Percentiles rank a stretch among this genome's conserved stretches.
Evolutionary conservation across 2,888 invertebrate species (phyloP).

Genomic region (Zeuzera pyrina): DNA sequence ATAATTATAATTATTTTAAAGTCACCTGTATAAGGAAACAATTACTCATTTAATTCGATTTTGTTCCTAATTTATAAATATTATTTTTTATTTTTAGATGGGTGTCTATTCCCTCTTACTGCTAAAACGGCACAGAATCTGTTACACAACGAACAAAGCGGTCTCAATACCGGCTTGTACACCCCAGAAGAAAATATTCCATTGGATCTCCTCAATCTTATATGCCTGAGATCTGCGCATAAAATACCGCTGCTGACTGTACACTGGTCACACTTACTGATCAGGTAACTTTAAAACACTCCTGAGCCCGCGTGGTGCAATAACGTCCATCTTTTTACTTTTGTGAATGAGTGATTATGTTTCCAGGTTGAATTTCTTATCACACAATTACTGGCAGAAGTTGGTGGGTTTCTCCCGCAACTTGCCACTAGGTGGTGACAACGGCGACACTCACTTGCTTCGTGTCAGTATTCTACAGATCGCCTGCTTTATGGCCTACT

Average conservation of each 20-base stretch:
- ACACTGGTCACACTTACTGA: constrained; percentile 86
- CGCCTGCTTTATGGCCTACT: constrained; percentile 80
- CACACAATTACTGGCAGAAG: constrained; percentile 80
- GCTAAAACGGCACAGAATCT: constrained; percentile 61
- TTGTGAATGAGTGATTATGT: no score
- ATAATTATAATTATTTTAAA: no score
- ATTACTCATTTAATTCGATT: no score
- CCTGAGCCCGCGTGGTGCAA: no score
- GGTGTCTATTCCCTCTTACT: constrained; percentile 58
- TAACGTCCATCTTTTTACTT: no score
- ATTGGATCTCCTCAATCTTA: constrained; percentile 65
- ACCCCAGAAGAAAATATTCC: constrained; percentile 68
- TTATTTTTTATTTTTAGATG: constrained; percentile 35
- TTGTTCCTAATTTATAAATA: not conserved
- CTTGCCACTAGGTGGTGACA: constrained; percentile 42
- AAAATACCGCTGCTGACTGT: constrained; percentile 79
- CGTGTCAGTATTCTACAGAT: constrained; percentile 77
- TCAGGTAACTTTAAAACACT: no score
- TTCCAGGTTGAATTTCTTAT: constrained; percentile 77
- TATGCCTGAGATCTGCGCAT: constrained; percentile 75
- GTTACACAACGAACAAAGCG: constrained; percentile 63
- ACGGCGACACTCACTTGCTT: constrained; percentile 45
- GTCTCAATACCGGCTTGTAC: constrained; percentile 60
- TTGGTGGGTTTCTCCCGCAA: constrained; percentile 62
- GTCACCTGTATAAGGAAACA: no score